These are phyloP conservation scores for Chloroclystis v-ata DNA, from an alignment of 2,888 invertebrate genomes.

Conservation along the genomic window DNA sequence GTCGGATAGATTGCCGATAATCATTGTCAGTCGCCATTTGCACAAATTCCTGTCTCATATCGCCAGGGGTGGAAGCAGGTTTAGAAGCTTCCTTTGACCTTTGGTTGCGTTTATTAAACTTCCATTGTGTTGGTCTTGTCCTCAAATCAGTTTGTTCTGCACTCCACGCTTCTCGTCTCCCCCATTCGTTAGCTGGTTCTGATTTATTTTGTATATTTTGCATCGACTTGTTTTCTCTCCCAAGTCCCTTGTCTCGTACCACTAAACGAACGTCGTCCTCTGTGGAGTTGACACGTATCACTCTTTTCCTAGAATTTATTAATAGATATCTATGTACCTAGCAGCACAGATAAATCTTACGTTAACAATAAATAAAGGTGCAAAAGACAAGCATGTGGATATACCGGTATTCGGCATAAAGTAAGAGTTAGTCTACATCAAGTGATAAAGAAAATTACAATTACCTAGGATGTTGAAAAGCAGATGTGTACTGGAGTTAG, in stretches of 20 bases:
- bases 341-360: slow-evolving; percentile 35
- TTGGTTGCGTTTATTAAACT: slow-evolving; percentile 83
- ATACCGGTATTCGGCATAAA: neutral
- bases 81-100: slow-evolving; percentile 72
- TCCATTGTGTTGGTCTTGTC: slow-evolving; percentile 84
- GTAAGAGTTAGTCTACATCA: neutral
- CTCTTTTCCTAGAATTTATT: slow-evolving; percentile 84
- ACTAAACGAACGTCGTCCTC: slow-evolving; percentile 86
- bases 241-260: slow-evolving; percentile 83
- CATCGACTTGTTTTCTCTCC: slow-evolving; percentile 86
- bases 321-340: slow-evolving; percentile 77
- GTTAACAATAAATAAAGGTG: slow-evolving; percentile 19
- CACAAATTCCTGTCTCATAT: slow-evolving; percentile 69
- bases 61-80: slow-evolving; percentile 67
- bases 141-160: slow-evolving; percentile 84
- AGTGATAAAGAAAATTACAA: neutral
- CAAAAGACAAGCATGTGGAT: slow-evolving; percentile 12
- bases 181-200: slow-evolving; percentile 87
- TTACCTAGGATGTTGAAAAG: slow-evolving; percentile 55
- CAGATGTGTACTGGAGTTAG: slow-evolving; percentile 57
- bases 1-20: slow-evolving; percentile 63
- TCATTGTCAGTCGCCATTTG: slow-evolving; percentile 69
- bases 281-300: slow-evolving; percentile 85
- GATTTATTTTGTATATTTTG: slow-evolving; percentile 85
- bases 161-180: slow-evolving; percentile 91